phyloP scores from a whole-genome alignment of 1,140 invertebrate species.

The Melitaea cinxia region DNA sequence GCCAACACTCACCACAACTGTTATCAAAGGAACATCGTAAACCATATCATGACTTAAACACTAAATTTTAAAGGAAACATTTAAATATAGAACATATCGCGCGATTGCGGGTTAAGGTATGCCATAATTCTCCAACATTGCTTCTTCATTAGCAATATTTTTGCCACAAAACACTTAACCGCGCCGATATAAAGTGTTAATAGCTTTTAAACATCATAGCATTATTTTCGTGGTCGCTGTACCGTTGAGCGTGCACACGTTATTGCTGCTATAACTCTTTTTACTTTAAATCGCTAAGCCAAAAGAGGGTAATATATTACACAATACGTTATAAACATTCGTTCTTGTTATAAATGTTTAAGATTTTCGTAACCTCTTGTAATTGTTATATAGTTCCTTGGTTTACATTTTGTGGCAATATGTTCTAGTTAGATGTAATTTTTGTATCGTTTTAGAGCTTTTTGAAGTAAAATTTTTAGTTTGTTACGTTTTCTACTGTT shows the following conservation, averaged over 20 bases:
- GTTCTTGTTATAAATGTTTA: constrained; percentile 14
- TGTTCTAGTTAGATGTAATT: neutral
- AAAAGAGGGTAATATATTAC: constrained; percentile 16
- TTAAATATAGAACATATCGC: constrained; percentile 4
- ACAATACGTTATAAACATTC: constrained; percentile 7
- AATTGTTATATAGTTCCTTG: constrained; percentile 3
- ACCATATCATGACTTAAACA: neutral
- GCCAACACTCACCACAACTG: neutral
- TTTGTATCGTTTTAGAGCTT: neutral
- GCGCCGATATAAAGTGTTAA: constrained; percentile 30
- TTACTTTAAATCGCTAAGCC: constrained; percentile 23
- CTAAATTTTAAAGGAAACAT: constrained; percentile 3
- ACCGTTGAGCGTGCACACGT: constrained; percentile 25
- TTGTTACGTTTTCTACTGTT: no score
- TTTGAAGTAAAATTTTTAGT: no score
- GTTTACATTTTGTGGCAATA: neutral
- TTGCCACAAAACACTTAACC: constrained; percentile 32
- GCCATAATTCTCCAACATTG: neutral
- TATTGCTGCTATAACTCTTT: constrained; percentile 21
- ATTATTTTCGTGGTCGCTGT: constrained; percentile 30
- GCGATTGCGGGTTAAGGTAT: constrained; percentile 1
- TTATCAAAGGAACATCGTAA: no score
- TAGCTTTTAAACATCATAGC: constrained; percentile 28
- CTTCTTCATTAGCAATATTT: constrained; percentile 32
- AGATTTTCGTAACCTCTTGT: constrained; percentile 12